phyloP scores from a whole-genome alignment of 2,113 vertebrate genomes.

The Engraulis encrasicolus region DNA sequence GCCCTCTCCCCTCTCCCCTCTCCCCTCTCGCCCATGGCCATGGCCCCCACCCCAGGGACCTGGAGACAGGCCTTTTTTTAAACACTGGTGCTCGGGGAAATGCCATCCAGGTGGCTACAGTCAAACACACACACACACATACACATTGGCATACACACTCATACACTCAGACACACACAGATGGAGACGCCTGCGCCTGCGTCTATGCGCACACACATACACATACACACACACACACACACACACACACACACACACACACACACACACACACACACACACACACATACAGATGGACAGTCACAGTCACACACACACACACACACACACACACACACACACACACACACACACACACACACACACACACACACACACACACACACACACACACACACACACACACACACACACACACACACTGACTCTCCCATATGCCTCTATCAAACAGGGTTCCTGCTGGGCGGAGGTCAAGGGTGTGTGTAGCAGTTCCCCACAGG shows the following conservation, averaged over 20 bases:
- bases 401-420: constrained; percentile 1
- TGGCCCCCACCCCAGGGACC: neutral
- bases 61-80: neutral
- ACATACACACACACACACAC: neutral
- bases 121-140: neutral
- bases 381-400: neutral
- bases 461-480: neutral
- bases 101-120: constrained; percentile 22
- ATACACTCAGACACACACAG: neutral
- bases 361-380: neutral
- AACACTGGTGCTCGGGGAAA: too few relatives aligned
- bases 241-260: neutral
- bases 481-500: constrained; percentile 23
- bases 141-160: neutral
- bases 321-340: constrained; percentile 3
- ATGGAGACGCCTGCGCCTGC: too few relatives aligned
- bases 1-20: too few relatives aligned
- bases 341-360: neutral
- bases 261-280: neutral
- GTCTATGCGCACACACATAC: neutral
- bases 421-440: too few relatives aligned
- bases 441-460: too few relatives aligned
- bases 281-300: neutral
- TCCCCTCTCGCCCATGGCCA: too few relatives aligned
- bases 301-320: neutral